Conservation (phyloP, 2,113 vertebrate genomes). For the Colius striatus region DNA sequence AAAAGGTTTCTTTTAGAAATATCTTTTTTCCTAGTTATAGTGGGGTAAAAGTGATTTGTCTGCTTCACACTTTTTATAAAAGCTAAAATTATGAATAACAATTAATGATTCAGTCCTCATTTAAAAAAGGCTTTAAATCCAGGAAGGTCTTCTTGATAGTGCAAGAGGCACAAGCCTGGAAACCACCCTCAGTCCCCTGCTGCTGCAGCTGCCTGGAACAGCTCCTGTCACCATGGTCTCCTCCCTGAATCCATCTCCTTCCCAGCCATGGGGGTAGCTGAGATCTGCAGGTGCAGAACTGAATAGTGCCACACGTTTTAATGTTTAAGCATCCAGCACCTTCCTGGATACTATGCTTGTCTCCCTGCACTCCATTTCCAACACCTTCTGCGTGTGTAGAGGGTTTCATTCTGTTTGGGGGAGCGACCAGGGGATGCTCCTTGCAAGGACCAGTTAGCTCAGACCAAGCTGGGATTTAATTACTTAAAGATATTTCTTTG, state of each 20-base stretch:
- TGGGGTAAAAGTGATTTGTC: neutral
- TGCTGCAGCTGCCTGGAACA: neutral
- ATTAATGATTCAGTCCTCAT: neutral
- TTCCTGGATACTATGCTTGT: neutral
- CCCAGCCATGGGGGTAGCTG: accelerated
- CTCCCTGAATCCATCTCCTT: neutral
- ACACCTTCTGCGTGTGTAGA: accelerated
- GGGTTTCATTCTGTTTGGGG: neutral
- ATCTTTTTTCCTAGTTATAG: neutral
- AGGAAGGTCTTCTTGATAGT: neutral
- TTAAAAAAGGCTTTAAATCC: neutral
- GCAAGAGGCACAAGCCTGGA: neutral
- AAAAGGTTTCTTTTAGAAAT: neutral
- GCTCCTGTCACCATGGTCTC: neutral
- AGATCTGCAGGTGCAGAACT: neutral
- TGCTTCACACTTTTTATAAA: neutral
- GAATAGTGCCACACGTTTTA: neutral
- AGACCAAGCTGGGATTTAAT: neutral
- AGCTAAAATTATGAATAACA: neutral
- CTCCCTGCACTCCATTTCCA: neutral
- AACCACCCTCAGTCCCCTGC: accelerated
- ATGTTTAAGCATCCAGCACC: neutral
- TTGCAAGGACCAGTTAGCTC: neutral
- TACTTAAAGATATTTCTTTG: neutral
- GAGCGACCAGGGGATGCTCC: neutral